Evolutionary conservation across 2,888 invertebrate genomes (phyloP), one percentile per base, ranked within the genome.

Genomic region (Tryphoninae sp.): DNA sequence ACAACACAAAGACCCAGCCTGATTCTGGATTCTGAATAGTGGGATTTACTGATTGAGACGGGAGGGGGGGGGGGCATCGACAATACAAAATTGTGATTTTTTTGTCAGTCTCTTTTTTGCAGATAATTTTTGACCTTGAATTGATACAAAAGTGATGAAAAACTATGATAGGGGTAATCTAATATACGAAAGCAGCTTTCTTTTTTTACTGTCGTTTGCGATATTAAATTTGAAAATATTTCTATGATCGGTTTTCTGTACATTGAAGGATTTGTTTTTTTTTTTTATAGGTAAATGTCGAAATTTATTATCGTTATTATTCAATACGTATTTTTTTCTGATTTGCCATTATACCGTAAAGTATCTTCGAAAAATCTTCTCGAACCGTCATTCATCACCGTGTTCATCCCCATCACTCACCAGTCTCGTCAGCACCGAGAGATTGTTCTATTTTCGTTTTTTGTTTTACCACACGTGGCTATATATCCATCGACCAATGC

Each of bases 401-500:
- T 19, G 22, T 59, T 59, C 8, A 58, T 23, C 22, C 42, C 13
- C 45, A 42, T 45, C 59, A 22, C 7, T 19, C 7, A 22, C 59
- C 49, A 55, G 26, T 19, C 7, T 11, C n/a, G 16, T 61, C 40
- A 69, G 59, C n/a, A 68, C 26, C 16, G 62, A 61, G 67, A 53
- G 61, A 61, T 33, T 33, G 33, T 33, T 33, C 33, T 33, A 33
- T 23, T n/a, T 45, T 64, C 64, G 42, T 23, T 58, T 58, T 23
- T 45, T 45, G 45, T 6, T 23, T 40, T 19, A 16, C 19, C 11
- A 45, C 26, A 55, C 19, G 22, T 40, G 19, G 16, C 40, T 33
- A 73, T 22, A 33, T n/a, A 9, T 53, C 61, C 19, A 53, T 64
- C n/a, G 73, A 23, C 22, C 40, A 42, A 71, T 68, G 74, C 11